These are phyloP conservation scores for Cryptophagus acutangulus DNA, from an alignment of 2,888 invertebrate species.

Conservation along the genomic window DNA sequence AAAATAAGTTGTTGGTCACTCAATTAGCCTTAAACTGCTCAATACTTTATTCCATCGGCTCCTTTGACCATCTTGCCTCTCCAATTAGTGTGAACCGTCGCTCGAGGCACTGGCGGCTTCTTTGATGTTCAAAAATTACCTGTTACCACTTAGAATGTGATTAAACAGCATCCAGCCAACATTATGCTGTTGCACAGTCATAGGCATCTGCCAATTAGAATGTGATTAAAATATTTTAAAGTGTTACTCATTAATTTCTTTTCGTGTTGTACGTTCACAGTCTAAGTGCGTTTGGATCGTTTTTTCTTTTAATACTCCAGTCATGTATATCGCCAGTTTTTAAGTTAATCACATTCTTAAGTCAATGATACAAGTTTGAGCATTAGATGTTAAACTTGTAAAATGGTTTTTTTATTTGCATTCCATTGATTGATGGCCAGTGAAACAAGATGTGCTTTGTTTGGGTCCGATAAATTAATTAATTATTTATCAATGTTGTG, in stretches of 20 bases:
- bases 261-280: conserved; percentile 34
- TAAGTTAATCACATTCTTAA: conserved; percentile 40
- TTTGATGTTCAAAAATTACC: conserved; percentile 49
- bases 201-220: conserved; percentile 36
- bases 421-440: conserved; percentile 2
- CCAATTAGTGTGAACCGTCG: conserved; percentile 53
- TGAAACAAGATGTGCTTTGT: too few species aligned
- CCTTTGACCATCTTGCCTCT: conserved; percentile 49
- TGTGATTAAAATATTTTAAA: conserved; percentile 43
- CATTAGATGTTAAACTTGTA: conserved; percentile 35
- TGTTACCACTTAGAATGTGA: conserved; percentile 44
- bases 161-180: conserved; percentile 10
- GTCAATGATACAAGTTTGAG: conserved; percentile 32
- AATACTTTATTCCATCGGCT: conserved; percentile 50
- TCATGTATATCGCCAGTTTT: conserved; percentile 32
- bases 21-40: conserved; percentile 49
- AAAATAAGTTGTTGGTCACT: conserved; percentile 49
- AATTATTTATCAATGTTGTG: too few species aligned
- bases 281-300: conserved; percentile 29
- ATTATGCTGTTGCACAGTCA: conserved; percentile 33
- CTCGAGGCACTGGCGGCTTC: conserved; percentile 45
- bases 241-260: conserved; percentile 35
- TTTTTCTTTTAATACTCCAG: conserved; percentile 19
- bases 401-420: conserved; percentile 25
- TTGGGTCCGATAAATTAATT: too few species aligned